These are phyloP conservation scores for Babylonia areolata DNA, from an alignment of 1,140 invertebrate genomes.

Conservation along the genomic window DNA sequence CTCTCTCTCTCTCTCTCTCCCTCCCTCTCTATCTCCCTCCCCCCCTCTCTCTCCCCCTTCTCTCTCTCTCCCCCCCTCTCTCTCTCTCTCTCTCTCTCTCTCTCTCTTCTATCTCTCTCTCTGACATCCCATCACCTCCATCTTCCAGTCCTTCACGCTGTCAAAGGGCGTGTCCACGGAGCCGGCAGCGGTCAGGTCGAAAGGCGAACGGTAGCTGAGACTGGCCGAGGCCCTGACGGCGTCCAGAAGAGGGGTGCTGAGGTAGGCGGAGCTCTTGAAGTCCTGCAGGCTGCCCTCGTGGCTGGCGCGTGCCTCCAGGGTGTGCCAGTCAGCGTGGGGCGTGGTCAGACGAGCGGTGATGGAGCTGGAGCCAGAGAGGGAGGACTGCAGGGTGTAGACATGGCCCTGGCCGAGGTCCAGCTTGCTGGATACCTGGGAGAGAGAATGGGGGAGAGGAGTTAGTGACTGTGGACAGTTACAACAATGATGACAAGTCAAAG, in stretches of 20 bases:
- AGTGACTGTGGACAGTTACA: no score
- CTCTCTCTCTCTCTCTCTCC: not conserved
- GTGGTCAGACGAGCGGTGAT: slow-evolving; percentile 19
- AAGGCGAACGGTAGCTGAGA: not conserved
- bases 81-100: slow-evolving; percentile 39
- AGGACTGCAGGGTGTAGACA: not conserved
- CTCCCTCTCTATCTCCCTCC: no score
- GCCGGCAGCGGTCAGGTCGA: not conserved
- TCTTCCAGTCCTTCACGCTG: slow-evolving; percentile 33
- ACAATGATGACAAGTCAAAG: no score
- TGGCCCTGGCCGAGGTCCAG: slow-evolving; percentile 13
- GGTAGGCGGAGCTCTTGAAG: slow-evolving; percentile 27
- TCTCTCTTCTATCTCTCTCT: not conserved
- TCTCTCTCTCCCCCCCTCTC: slow-evolving; percentile 2
- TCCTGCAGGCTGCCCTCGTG: not conserved
- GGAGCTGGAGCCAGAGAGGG: not conserved
- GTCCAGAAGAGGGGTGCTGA: slow-evolving; percentile 15
- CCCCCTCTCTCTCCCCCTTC: no score
- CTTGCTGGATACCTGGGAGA: slow-evolving; percentile 19
- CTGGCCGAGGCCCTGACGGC: not conserved
- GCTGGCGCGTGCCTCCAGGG: not conserved
- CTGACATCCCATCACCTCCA: slow-evolving; percentile 20
- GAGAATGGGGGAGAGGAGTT: no score
- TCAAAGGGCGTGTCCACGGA: slow-evolving; percentile 31
- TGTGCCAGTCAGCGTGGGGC: slow-evolving; percentile 29